phyloP scores from a whole-genome alignment of 2,797 vertebrate genomes.

The Darevskia mixta region DNA sequence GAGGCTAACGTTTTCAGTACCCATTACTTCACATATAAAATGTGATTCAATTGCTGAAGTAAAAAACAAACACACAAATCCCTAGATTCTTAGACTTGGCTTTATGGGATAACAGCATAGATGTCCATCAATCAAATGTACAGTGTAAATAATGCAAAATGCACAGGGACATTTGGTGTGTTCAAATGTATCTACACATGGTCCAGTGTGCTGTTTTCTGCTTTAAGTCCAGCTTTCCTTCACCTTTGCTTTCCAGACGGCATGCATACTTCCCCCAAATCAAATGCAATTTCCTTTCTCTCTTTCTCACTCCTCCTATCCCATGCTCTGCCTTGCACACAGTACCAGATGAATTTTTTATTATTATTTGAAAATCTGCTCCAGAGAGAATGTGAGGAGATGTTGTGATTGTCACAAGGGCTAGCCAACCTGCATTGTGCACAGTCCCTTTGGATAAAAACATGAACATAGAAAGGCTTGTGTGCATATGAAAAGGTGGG shows the following conservation, averaged over 20 bases:
- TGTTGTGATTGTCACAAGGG: background rate
- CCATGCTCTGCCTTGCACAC: too few species aligned
- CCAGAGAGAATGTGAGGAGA: background rate
- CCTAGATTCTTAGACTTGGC: slow-evolving; percentile 32
- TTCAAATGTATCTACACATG: background rate
- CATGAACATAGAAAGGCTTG: background rate
- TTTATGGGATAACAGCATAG: background rate
- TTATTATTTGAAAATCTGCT: too few species aligned
- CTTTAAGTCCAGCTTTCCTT: background rate
- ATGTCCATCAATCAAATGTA: background rate
- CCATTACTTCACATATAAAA: slow-evolving; percentile 44
- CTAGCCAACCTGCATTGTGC: background rate
- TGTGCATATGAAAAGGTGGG: too few species aligned
- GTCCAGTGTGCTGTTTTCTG: too few species aligned
- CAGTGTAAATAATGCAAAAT: background rate
- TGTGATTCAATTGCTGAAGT: slow-evolving; percentile 37
- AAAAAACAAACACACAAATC: slow-evolving; percentile 31
- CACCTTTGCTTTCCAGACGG: background rate
- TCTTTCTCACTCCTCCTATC: background rate
- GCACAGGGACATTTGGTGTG: background rate
- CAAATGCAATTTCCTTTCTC: background rate
- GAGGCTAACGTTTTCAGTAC: slow-evolving; percentile 37
- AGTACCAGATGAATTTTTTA: too few species aligned
- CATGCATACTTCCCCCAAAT: background rate
- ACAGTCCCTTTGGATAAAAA: background rate